phyloP scores from a whole-genome alignment of 2,888 invertebrate species.

The Incurvaria masculella region DNA sequence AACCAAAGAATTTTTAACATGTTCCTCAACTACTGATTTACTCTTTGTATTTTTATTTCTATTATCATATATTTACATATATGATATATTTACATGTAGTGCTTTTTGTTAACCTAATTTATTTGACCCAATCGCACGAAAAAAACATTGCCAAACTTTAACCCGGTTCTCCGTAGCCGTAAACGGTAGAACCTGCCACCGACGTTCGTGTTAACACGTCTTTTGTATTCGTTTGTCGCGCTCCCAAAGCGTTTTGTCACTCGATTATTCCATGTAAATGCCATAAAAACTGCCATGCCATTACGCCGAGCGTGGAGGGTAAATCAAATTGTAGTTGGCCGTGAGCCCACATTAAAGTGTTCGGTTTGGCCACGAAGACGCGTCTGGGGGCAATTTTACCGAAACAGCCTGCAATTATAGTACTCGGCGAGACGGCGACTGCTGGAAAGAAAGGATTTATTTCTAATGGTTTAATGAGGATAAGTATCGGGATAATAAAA shows the following conservation, averaged over 20 bases:
- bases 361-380: constrained; percentile 32
- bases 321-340: constrained; percentile 48
- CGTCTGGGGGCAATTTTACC: constrained; percentile 38
- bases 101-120: too few species aligned
- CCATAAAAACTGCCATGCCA: constrained; percentile 39
- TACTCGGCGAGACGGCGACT: constrained; percentile 18
- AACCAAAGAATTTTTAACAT: too few species aligned
- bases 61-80: too few species aligned
- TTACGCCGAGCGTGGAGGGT: constrained; percentile 33
- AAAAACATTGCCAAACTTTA: too few species aligned
- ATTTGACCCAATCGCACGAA: too few species aligned
- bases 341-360: too few species aligned
- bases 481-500: constrained; percentile 47
- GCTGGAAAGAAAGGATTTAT: constrained; percentile 25
- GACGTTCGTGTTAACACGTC: background rate
- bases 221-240: constrained; percentile 28
- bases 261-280: constrained; percentile 44
- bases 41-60: too few species aligned
- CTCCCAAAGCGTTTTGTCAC: constrained; percentile 49
- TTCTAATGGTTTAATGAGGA: constrained; percentile 49
- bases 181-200: too few species aligned
- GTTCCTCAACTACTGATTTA: too few species aligned
- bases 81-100: too few species aligned
- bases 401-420: constrained; percentile 28
- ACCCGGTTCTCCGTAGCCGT: too few species aligned